Evolutionary conservation across 2,113 vertebrate species (phyloP), one percentile per base, ranked within the genome.

Genomic region (Trinectes maculatus): DNA sequence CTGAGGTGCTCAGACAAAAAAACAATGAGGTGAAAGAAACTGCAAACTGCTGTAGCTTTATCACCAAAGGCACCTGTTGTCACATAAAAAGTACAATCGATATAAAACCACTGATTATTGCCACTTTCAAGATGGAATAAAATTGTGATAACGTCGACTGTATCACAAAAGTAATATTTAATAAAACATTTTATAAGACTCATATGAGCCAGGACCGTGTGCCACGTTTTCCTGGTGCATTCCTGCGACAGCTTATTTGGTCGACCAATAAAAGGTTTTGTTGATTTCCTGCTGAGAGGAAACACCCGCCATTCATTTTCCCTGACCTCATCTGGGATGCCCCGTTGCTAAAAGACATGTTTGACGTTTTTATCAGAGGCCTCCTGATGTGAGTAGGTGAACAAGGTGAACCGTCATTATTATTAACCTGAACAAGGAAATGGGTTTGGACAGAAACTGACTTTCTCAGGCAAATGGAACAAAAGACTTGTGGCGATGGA

Each of bases 291-390:
- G 67, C 62, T 64, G 70, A 6, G 39, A 58, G 48, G 44, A 15
- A 10, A 29, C 52, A 16, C 12, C 22, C 2, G 19, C 29, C 24
- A 60, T 40, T 80, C 68, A 80, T 73, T 63, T 54, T 47, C 25
- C 70, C 56, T 21, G 51, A 76, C 13, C 52, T 60, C 65, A 57
- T 60, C 55, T 64, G 63, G 24, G 71, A 69, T 39, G 61, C 40
- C 52, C 56, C n/a, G 5, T 56, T 43, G n/a, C 52, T 77, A 33
- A 36, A 43, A 57, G 37, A 66, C 26, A 46, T 24, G 49, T 67
- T 37, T 66, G 61, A 75, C 61, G 22, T 70, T 81, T 74, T 54
- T 47, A 79, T 71, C 60, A 57, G 60, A 31, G 43, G 24, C 9
- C 19, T 4, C 48, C 18, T 43, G 47, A 25, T 28, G 63, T 22